These are phyloP conservation scores for Pocillopora verrucosa DNA, from an alignment of 64 coral and sea anemone genomes.

Conservation along the genomic window DNA sequence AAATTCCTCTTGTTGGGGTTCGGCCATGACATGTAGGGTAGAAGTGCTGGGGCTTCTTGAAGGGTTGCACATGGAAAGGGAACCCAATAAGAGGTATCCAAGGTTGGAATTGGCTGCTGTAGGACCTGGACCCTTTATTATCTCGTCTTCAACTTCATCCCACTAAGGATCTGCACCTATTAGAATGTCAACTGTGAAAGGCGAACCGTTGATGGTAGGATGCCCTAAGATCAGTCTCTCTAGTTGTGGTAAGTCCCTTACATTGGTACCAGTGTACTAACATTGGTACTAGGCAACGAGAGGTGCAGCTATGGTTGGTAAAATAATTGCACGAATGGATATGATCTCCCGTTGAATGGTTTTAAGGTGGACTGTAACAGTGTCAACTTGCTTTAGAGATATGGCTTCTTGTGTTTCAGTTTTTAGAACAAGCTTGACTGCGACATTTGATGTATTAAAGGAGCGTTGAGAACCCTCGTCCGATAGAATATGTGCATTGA, in stretches of 20 bases:
- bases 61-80: neutral
- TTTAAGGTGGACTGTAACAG: neutral
- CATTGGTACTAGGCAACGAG: neutral
- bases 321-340: slow-evolving; percentile 26
- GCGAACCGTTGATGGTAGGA: neutral
- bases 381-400: slow-evolving; percentile 7
- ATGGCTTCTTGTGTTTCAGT: slow-evolving; percentile 14
- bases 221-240: slow-evolving; percentile 55
- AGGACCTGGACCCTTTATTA: slow-evolving; percentile 45
- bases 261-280: neutral
- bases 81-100: slow-evolving; percentile 42
- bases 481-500: slow-evolving; percentile 30
- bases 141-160: slow-evolving; percentile 43
- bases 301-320: slow-evolving; percentile 43
- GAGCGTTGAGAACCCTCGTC: slow-evolving; percentile 50
- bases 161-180: slow-evolving; percentile 59
- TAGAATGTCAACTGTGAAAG: slow-evolving; percentile 19
- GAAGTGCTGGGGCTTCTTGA: neutral
- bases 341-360: slow-evolving; percentile 17
- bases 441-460: slow-evolving; percentile 29
- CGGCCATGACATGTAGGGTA: neutral
- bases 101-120: slow-evolving; percentile 29
- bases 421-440: slow-evolving; percentile 1
- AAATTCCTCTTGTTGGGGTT: slow-evolving; percentile 9
- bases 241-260: slow-evolving; percentile 32